A percentile compares a stretch with the other conserved stretches of the same genome.
These are phyloP conservation scores for Archivesica marissinica DNA, from an alignment of 1,140 invertebrate genomes.

Conservation along the genomic window DNA sequence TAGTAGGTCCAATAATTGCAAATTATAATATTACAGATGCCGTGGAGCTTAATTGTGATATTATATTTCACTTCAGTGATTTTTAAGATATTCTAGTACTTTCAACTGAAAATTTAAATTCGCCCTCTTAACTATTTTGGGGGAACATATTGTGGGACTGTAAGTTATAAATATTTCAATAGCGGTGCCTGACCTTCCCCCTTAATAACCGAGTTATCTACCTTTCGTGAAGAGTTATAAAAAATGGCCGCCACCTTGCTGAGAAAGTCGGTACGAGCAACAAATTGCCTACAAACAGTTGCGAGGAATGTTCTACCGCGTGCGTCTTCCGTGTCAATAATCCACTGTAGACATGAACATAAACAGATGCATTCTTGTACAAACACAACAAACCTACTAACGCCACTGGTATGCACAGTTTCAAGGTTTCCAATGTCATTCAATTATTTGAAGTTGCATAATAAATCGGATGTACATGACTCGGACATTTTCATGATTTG, in stretches of 20 bases:
- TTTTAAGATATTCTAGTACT: no score
- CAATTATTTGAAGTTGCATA: background rate
- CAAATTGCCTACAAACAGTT: conserved; percentile 59
- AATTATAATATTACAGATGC: no score
- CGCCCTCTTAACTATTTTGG: no score
- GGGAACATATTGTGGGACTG: no score
- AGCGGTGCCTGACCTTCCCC: background rate
- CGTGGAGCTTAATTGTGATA: no score
- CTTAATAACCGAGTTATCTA: background rate
- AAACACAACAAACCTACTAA: conserved; percentile 25
- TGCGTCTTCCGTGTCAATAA: conserved; percentile 62
- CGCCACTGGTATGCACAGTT: background rate
- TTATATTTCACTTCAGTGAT: no score
- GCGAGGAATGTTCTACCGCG: conserved; percentile 63
- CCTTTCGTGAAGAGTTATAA: conserved; percentile 1
- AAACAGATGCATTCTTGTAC: conserved; percentile 34
- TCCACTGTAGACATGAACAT: conserved; percentile 63
- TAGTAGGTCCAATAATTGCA: no score
- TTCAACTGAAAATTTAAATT: no score
- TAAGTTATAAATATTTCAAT: background rate
- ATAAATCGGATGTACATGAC: background rate
- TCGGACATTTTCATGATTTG: background rate
- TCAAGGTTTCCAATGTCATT: conserved; percentile 37
- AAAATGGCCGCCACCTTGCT: conserved; percentile 71
- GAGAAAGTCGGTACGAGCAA: conserved; percentile 63